These are phyloP conservation scores for Amblyornis subalaris DNA, from an alignment of 2,113 vertebrate genomes.

Conservation along the genomic window DNA sequence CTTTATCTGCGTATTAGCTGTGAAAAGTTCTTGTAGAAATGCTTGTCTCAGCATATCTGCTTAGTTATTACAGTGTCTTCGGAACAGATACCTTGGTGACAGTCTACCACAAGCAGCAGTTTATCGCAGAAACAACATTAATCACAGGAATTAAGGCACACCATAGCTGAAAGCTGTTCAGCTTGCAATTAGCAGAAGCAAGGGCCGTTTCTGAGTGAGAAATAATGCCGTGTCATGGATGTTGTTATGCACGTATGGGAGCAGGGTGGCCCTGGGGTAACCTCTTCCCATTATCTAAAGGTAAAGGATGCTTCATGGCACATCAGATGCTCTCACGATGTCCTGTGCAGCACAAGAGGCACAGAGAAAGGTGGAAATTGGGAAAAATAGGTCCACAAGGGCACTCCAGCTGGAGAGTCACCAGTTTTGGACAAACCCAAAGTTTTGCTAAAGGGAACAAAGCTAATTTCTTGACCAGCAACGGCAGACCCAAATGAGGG, in stretches of 20 bases:
- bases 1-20: neutral
- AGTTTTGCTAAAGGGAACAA: neutral
- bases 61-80: neutral
- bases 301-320: neutral
- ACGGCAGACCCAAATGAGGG: accelerated
- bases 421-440: neutral
- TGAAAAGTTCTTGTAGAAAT: neutral
- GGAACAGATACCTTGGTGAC: neutral
- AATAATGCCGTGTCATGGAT: accelerated
- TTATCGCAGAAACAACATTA: neutral
- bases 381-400: neutral
- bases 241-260: accelerated
- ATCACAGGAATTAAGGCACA: neutral
- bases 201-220: neutral
- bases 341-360: neutral
- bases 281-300: neutral
- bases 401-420: neutral
- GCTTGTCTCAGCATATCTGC: neutral
- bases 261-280: neutral
- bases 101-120: neutral
- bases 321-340: neutral
- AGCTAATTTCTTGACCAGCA: neutral
- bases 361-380: neutral
- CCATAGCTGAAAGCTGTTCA: neutral
- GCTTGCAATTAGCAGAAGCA: neutral